These are phyloP conservation scores for Cynaeus angustus DNA, from an alignment of 2,888 invertebrate species.

Conservation along the genomic window DNA sequence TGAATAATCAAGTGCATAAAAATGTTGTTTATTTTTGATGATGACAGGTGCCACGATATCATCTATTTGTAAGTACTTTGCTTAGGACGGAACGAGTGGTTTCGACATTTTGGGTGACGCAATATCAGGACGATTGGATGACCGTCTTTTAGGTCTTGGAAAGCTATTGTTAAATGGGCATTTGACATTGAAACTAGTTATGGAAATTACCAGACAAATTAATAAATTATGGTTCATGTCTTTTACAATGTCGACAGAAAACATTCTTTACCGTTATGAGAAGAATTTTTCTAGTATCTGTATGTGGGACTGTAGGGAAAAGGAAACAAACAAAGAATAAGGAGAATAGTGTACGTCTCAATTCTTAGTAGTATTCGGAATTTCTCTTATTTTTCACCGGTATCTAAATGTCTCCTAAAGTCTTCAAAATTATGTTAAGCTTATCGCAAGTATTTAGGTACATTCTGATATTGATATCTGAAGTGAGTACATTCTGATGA, in stretches of 20 bases:
- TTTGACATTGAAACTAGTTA: slow-evolving; percentile 25
- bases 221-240: slow-evolving; percentile 20
- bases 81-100: slow-evolving; percentile 3
- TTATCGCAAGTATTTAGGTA: too few relatives aligned
- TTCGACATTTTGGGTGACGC: slow-evolving; percentile 24
- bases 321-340: too few relatives aligned
- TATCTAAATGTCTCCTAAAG: too few relatives aligned
- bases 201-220: slow-evolving; percentile 15
- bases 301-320: too few relatives aligned
- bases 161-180: slow-evolving; percentile 18
- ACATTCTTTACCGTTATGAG: neutral
- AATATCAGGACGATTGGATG: slow-evolving; percentile 11
- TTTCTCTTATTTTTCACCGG: too few relatives aligned
- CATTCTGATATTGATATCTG: too few relatives aligned
- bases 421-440: too few relatives aligned
- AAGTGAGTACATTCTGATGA: too few relatives aligned
- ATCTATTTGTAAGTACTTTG: slow-evolving; percentile 2
- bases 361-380: too few relatives aligned
- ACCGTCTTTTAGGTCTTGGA: slow-evolving; percentile 1
- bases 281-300: neutral
- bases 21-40: slow-evolving; percentile 14
- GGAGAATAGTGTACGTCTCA: too few relatives aligned
- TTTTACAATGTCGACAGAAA: neutral
- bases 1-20: neutral
- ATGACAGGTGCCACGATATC: slow-evolving; percentile 22